These are phyloP conservation scores for Saguinus midas DNA, from an alignment of 2,113 vertebrate species.

Conservation along the genomic window DNA sequence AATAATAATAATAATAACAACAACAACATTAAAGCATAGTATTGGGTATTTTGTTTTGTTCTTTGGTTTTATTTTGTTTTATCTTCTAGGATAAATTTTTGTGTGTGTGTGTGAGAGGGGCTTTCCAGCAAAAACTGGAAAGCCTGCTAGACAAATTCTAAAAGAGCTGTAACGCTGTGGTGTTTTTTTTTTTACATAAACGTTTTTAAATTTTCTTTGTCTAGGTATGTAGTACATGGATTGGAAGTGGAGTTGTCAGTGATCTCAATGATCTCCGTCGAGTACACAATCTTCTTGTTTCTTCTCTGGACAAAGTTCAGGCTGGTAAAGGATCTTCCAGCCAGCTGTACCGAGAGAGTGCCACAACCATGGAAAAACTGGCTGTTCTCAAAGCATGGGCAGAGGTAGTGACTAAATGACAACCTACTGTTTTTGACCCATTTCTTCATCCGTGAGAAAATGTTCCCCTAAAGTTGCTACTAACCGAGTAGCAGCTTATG, in stretches of 20 bases:
- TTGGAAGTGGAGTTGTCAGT: conserved; percentile 98
- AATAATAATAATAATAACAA: no score
- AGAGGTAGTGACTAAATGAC: conserved; percentile 86
- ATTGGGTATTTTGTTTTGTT: background rate
- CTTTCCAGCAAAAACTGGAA: no score
- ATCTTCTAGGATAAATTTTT: background rate
- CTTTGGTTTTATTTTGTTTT: conserved; percentile 33
- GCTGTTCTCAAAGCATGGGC: conserved; percentile 98
- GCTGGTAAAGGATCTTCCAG: conserved; percentile 94
- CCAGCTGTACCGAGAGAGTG: conserved; percentile 97
- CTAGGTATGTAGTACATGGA: conserved; percentile 98
- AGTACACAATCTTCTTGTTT: conserved; percentile 98
- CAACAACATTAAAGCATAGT: background rate
- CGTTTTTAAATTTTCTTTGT: conserved; percentile 43
- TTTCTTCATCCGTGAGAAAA: conserved; percentile 23
- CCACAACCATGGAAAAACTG: conserved; percentile 98
- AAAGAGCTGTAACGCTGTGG: no score
- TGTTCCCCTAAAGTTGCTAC: background rate
- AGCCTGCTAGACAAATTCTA: no score
- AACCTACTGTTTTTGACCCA: background rate
- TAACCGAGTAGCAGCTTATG: no score
- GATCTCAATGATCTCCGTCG: conserved; percentile 97
- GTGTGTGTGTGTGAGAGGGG: no score
- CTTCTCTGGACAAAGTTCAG: conserved; percentile 98
- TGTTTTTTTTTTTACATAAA: background rate